A percentile compares a stretch with the other conserved stretches of the same genome.
These are phyloP conservation scores for Serilophus lunatus DNA, from an alignment of 2,113 vertebrate species.

Conservation along the genomic window DNA sequence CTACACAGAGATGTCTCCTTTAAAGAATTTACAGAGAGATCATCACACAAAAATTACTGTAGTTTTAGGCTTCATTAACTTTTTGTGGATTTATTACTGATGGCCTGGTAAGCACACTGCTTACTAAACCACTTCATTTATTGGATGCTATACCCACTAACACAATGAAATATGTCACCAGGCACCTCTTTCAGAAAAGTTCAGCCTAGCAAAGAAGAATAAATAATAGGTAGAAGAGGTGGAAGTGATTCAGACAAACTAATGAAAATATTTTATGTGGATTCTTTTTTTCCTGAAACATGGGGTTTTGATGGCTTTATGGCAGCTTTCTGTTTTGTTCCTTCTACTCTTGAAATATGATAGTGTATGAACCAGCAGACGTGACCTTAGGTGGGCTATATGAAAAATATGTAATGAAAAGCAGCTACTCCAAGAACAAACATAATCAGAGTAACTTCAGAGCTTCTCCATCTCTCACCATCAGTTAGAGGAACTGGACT, in stretches of 20 bases:
- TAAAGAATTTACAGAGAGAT: not conserved
- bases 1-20: not conserved
- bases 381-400: not conserved
- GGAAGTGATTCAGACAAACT: not conserved
- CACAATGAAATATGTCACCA: not conserved
- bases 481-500: not conserved
- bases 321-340: not conserved
- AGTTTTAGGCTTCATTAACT: slow-evolving; percentile 22
- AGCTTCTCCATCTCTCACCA: not conserved
- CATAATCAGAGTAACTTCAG: not conserved
- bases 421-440: not conserved
- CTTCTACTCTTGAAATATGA: not conserved
- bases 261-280: not conserved
- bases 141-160: not conserved
- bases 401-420: not conserved
- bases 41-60: not conserved
- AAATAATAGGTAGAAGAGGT: not conserved
- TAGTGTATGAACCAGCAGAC: not conserved
- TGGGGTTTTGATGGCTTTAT: not conserved
- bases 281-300: not conserved
- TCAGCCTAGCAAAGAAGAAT: not conserved
- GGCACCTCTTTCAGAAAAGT: not conserved
- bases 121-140: slow-evolving; percentile 27
- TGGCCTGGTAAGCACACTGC: not conserved
- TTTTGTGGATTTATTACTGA: slow-evolving; percentile 8